phyloP scores from a whole-genome alignment of 92 coral and sea anemone species.

The Meandrina meandrites region DNA sequence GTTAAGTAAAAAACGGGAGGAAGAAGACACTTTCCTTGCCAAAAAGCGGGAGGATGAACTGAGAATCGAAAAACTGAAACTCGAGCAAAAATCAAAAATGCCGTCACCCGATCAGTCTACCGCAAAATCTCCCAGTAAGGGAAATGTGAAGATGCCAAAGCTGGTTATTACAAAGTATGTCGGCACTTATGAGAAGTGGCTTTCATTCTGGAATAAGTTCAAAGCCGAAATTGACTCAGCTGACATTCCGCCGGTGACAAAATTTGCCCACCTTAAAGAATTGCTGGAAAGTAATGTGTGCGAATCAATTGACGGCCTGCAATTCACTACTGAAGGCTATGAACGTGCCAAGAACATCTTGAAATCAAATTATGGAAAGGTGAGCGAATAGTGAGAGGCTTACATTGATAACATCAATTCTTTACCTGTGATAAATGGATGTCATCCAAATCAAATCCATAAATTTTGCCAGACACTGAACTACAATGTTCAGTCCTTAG shows the following conservation, averaged over 20 bases:
- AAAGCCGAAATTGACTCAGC: slow-evolving; percentile 48
- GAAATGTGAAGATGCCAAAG: slow-evolving; percentile 53
- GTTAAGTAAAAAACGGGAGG: slow-evolving; percentile 33
- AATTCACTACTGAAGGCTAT: not conserved
- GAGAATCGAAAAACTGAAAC: slow-evolving; percentile 34
- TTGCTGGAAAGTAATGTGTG: slow-evolving; percentile 15
- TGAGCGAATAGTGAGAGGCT: not conserved
- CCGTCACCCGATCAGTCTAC: slow-evolving; percentile 8
- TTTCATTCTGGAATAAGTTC: slow-evolving; percentile 58
- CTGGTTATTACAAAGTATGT: slow-evolving; percentile 41
- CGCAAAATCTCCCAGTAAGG: slow-evolving; percentile 12
- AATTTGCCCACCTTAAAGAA: slow-evolving; percentile 23
- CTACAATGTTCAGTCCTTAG: slow-evolving; percentile 55
- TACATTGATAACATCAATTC: not conserved
- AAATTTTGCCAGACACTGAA: slow-evolving; percentile 31
- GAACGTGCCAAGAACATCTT: slow-evolving; percentile 8
- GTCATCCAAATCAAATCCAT: slow-evolving; percentile 9
- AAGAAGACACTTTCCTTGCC: slow-evolving; percentile 33
- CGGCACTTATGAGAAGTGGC: slow-evolving; percentile 52
- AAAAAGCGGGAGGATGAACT: slow-evolving; percentile 49
- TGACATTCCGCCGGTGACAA: slow-evolving; percentile 14
- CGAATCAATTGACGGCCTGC: slow-evolving; percentile 17
- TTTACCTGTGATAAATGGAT: slow-evolving; percentile 14
- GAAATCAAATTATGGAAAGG: slow-evolving; percentile 5
- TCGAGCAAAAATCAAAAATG: not conserved